Percentiles rank a stretch among this genome's conserved stretches.
phyloP scores from a whole-genome alignment of 37 sponge, comb jelly and placozoan genomes.

The Haliclona indistincta region DNA sequence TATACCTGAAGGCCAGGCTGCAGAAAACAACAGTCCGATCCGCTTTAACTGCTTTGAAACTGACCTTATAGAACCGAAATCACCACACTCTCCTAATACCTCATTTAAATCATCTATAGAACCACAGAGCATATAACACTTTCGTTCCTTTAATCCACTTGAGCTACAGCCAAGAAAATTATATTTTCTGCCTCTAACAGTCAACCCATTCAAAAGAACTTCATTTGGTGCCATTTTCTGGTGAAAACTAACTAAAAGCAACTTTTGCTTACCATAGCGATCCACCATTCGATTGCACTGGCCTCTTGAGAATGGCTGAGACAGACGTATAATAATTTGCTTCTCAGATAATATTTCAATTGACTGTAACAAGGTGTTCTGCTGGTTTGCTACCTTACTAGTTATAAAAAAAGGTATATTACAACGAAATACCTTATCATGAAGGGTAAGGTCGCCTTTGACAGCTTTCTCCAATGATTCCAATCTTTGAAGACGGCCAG shows the following conservation, averaged over 20 bases:
- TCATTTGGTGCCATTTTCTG: constrained; percentile 5
- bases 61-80: constrained; percentile 43
- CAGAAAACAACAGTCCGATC: constrained; percentile 79
- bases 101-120: constrained; percentile 7
- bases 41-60: constrained; percentile 63
- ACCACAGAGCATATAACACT: constrained; percentile 65
- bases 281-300: constrained; percentile 62
- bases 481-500: constrained; percentile 39
- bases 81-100: constrained; percentile 58
- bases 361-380: background rate
- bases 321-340: background rate
- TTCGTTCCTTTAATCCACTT: constrained; percentile 63
- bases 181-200: constrained; percentile 51
- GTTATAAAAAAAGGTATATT: background rate
- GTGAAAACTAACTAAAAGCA: constrained; percentile 42
- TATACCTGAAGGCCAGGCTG: constrained; percentile 42
- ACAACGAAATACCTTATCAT: background rate
- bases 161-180: constrained; percentile 73
- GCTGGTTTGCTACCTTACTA: background rate
- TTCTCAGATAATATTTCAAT: background rate
- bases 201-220: constrained; percentile 29
- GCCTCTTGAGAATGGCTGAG: background rate
- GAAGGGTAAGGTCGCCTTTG: constrained; percentile 20
- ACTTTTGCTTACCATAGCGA: constrained; percentile 37
- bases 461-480: constrained; percentile 23